Conservation (phyloP, 2,113 vertebrate species). For the Tyrannus savana region DNA sequence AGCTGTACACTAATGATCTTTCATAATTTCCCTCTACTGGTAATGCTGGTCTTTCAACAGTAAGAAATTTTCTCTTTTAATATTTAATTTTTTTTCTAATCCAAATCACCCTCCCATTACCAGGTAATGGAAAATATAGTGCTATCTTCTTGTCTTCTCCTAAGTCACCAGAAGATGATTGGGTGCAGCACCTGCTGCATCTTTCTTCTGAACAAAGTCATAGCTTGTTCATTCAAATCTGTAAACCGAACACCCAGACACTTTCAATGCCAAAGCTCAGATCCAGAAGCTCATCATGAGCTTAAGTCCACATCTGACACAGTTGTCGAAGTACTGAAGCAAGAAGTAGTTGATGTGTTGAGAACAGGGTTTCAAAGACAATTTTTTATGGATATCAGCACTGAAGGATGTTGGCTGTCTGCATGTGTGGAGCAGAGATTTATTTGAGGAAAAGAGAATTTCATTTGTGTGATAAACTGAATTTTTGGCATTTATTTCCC, state of each 20-base stretch:
- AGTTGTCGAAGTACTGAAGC: not conserved
- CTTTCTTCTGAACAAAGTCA: not conserved
- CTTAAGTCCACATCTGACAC: not conserved
- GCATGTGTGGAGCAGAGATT: not conserved
- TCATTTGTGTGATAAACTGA: not conserved
- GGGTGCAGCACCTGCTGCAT: not conserved
- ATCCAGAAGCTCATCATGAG: not conserved
- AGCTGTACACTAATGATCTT: not conserved
- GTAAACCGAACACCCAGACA: not conserved
- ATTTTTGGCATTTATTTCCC: slow-evolving; percentile 43
- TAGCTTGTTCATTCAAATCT: not conserved
- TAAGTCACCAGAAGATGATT: not conserved
- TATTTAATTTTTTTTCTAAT: not conserved
- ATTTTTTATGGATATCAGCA: not conserved
- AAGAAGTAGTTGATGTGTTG: not conserved
- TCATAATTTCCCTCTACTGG: not conserved
- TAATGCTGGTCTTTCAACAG: not conserved
- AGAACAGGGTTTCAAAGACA: not conserved
- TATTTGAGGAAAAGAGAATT: slow-evolving; percentile 7
- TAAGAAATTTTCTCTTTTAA: not conserved
- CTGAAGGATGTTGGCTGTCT: not conserved
- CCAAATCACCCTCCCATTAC: not conserved
- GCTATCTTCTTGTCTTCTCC: not conserved
- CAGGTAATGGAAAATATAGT: not conserved
- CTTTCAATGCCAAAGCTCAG: not conserved